phyloP scores from a whole-genome alignment of 2,888 invertebrate genomes.

The Trissoscelio sp. region DNA sequence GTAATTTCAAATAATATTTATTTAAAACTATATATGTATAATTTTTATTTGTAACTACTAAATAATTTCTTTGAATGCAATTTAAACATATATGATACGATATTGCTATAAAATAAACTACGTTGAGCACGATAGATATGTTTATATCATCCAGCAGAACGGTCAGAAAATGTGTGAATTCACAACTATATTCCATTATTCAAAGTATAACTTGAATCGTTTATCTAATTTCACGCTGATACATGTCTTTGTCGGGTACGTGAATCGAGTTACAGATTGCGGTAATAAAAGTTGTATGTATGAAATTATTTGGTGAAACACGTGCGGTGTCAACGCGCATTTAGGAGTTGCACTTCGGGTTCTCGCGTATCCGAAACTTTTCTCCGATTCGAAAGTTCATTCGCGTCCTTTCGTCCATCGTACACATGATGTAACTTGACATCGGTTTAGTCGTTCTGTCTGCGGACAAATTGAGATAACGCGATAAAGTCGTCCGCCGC shows the following conservation, averaged over 20 bases:
- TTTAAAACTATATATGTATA: too few relatives aligned
- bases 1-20: too few relatives aligned
- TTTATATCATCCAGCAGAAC: too few relatives aligned
- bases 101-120: too few relatives aligned
- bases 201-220: constrained; percentile 23
- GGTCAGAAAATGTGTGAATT: too few relatives aligned
- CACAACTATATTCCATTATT: constrained; percentile 30
- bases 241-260: constrained; percentile 16
- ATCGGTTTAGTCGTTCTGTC: constrained; percentile 59
- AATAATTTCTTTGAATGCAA: too few relatives aligned
- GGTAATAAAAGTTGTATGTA: constrained; percentile 42
- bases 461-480: constrained; percentile 65
- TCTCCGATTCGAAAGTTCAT: constrained; percentile 51
- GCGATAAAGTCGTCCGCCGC: constrained; percentile 62
- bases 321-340: constrained; percentile 40
- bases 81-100: too few relatives aligned
- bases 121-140: too few relatives aligned
- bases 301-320: constrained; percentile 42
- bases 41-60: too few relatives aligned
- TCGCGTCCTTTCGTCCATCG: constrained; percentile 30
- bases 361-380: constrained; percentile 42
- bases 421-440: constrained; percentile 58
- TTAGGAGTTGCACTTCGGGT: constrained; percentile 24
- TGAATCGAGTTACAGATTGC: constrained; percentile 40
- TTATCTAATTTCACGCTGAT: constrained; percentile 42